A percentile compares a stretch with the other conserved stretches of the same genome.
phyloP scores from a whole-genome alignment of 2,113 vertebrate species.

The Vulpes vulpes region DNA sequence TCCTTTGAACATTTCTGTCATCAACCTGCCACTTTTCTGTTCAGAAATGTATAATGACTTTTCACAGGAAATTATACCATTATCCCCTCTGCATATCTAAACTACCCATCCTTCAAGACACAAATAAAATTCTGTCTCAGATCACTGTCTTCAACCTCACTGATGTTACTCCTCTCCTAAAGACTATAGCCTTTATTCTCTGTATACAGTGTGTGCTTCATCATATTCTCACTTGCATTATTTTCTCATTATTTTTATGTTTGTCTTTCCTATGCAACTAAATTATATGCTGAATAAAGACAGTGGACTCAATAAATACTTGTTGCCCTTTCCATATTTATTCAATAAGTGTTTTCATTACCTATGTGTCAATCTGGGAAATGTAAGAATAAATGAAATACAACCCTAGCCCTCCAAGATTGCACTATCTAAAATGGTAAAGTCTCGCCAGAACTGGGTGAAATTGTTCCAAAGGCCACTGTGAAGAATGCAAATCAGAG shows the following conservation, averaged over 20 bases:
- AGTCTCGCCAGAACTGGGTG: neutral
- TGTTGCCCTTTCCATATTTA: neutral
- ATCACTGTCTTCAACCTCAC: neutral
- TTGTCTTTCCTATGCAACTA: neutral
- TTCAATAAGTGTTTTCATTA: neutral
- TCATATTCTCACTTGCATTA: neutral
- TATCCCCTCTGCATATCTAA: constrained; percentile 47
- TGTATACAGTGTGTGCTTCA: neutral
- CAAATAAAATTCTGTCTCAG: neutral
- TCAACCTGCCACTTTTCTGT: constrained; percentile 55
- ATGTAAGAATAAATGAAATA: neutral
- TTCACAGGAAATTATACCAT: constrained; percentile 56
- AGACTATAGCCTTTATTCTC: neutral
- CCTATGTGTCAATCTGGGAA: neutral
- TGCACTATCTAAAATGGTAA: neutral
- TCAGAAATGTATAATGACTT: constrained; percentile 54
- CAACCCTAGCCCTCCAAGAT: neutral
- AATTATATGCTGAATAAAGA: neutral
- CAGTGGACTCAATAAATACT: neutral
- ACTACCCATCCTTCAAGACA: constrained; percentile 15
- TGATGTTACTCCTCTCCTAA: neutral
- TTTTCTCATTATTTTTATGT: neutral
- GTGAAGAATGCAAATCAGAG: constrained; percentile 11
- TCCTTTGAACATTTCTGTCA: constrained; percentile 66
- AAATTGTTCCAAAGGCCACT: neutral